Evolutionary conservation across 2,888 invertebrate species (phyloP).

Genomic region (Nemoura dubitans): DNA sequence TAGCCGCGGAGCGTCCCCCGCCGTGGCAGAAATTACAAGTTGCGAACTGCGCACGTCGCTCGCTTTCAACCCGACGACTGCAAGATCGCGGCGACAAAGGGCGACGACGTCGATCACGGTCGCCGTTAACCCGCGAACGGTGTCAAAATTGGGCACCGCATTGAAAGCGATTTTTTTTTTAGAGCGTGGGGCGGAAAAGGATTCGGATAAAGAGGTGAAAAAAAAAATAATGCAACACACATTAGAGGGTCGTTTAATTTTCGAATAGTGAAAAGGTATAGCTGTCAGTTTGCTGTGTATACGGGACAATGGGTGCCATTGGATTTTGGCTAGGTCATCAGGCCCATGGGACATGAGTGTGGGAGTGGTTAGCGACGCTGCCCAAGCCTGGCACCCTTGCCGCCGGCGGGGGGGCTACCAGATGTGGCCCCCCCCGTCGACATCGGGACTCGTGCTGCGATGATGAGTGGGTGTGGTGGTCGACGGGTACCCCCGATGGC

Average conservation of each 20-base stretch:
- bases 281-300: slow-evolving; percentile 15
- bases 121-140: slow-evolving; percentile 7
- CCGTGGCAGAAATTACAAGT: slow-evolving; percentile 36
- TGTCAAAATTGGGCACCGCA: not conserved
- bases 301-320: slow-evolving; percentile 18
- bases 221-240: not conserved
- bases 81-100: slow-evolving; percentile 28
- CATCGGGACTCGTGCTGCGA: slow-evolving; percentile 26
- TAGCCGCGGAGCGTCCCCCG: not conserved
- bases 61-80: not conserved
- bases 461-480: slow-evolving; percentile 35
- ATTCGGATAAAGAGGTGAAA: slow-evolving; percentile 38
- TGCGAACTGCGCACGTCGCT: not conserved
- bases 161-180: slow-evolving; percentile 23
- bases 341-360: slow-evolving; percentile 18
- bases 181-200: slow-evolving; percentile 32
- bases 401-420: slow-evolving; percentile 31
- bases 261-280: slow-evolving; percentile 13
- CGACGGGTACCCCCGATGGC: not conserved
- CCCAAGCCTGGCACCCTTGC: slow-evolving; percentile 29
- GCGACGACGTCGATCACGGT: too few species aligned
- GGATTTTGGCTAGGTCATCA: slow-evolving; percentile 9
- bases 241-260: slow-evolving; percentile 12
- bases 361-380: slow-evolving; percentile 33
- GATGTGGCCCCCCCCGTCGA: slow-evolving; percentile 36